A percentile compares a stretch with the other conserved stretches of the same genome.
These are phyloP conservation scores for Pseudopleuronectes americanus DNA, from an alignment of 2,797 vertebrate genomes.

Conservation along the genomic window DNA sequence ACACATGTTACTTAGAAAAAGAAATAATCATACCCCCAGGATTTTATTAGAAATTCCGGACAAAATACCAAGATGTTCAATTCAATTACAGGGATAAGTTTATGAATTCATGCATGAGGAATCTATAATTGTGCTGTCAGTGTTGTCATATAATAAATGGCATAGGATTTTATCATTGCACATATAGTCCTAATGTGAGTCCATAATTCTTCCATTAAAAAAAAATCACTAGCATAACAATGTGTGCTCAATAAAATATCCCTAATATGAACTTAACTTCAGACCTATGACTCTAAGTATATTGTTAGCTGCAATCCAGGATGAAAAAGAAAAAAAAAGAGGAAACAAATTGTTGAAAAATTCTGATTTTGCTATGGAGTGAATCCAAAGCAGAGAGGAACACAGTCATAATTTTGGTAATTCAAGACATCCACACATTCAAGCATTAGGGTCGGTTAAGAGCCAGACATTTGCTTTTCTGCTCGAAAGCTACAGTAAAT, in stretches of 20 bases:
- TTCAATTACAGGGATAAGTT: conserved; percentile 28
- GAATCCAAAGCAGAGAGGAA: conserved; percentile 23
- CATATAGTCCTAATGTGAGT: conserved; percentile 1
- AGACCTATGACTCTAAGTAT: conserved; percentile 30
- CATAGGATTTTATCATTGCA: conserved; percentile 18
- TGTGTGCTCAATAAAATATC: conserved; percentile 2
- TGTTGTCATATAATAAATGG: conserved; percentile 19
- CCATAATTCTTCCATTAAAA: conserved; percentile 3
- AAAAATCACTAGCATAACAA: conserved; percentile 28
- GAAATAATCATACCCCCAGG: not conserved
- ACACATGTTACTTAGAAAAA: not conserved
- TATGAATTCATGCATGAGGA: conserved; percentile 7
- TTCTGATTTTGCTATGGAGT: conserved; percentile 1
- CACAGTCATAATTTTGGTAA: conserved; percentile 34
- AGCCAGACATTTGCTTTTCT: conserved; percentile 33
- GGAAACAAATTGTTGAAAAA: conserved; percentile 16
- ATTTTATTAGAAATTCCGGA: conserved; percentile 10
- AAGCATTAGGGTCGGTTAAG: conserved; percentile 29
- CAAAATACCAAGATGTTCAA: conserved; percentile 20
- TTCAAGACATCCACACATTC: conserved; percentile 30
- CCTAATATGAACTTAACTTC: conserved; percentile 23
- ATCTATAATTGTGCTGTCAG: conserved; percentile 19
- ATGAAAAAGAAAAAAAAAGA: conserved; percentile 17
- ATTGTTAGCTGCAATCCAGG: conserved; percentile 23
- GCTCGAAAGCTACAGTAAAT: conserved; percentile 49